Evolutionary conservation across 2,797 vertebrate genomes (phyloP), one percentile per base, ranked within the genome.

Genomic region (Buphagus erythrorhynchus): DNA sequence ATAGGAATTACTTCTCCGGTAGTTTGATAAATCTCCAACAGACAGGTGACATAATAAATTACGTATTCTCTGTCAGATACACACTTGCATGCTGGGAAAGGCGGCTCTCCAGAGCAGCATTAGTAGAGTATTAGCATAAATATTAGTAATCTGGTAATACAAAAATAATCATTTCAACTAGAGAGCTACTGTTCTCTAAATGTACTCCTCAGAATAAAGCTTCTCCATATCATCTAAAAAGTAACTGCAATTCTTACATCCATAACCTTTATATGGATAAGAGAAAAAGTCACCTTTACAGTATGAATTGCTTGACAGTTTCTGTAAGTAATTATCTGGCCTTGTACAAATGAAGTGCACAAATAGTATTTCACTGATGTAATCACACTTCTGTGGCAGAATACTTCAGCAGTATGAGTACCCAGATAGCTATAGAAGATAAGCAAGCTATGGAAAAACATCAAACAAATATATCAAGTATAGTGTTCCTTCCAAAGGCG

Each of bases 11-110:
- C 51, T 93, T 94, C 86, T 90, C 82, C 90, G 74, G 71, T 87
- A 88, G 62, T 59, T 73, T 90, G 88, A 95, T 89, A 94, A 96
- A 91, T 96, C 86, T 96, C 90, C 88, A 94, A 74, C 74, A 66
- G 81, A 94, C 94, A 97, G 87, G 86, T 92, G 90, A 87, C 87
- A 96, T 77, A 97, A 95, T 97, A 95, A 95, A 97, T 97, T 97
- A 97, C 87, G 79, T 81, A 88, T 92, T 88, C 36, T 63, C 85
- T 93, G 73, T 71, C 79, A 96, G 73, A 67, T 16, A 96, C 90
- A 79, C 59, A 82, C 71, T 94, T 73, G 88, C 81, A 94, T 97
- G 95, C 90, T 91, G 90, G 92, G 95, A 95, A 96, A 96, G 91
- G 87, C 51, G 61, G 85, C 86, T 89, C 84, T 96, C 91, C 54